A percentile compares a stretch with the other conserved stretches of the same genome.
These are phyloP conservation scores for Neodon shergylaensis DNA, from an alignment of 2,113 vertebrate genomes.

Conservation along the genomic window DNA sequence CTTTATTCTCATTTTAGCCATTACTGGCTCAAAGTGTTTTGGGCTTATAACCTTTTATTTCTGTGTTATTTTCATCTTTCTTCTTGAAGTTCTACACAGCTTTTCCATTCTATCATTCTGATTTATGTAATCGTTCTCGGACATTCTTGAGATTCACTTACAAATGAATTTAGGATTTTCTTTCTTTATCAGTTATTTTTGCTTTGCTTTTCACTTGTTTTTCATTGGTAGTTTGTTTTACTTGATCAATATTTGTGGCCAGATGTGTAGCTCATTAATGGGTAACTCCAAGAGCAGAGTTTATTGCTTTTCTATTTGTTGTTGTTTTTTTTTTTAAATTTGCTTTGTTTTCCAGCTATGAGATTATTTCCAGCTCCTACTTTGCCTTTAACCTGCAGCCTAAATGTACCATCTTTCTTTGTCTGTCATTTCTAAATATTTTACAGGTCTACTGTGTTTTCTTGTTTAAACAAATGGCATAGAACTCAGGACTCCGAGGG, in stretches of 20 bases:
- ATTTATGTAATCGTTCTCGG: not conserved
- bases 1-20: slow-evolving; percentile 41
- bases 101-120: slow-evolving; percentile 16
- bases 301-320: slow-evolving; percentile 21
- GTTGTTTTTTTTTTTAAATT: no score
- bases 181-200: not conserved
- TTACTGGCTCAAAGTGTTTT: not conserved
- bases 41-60: slow-evolving; percentile 1
- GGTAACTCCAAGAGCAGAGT: not conserved
- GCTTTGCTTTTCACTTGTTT: slow-evolving; percentile 6
- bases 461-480: slow-evolving; percentile 4
- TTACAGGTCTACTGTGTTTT: not conserved
- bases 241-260: not conserved
- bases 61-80: not conserved
- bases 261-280: not conserved
- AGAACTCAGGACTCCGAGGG: no score
- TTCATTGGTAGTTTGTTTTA: not conserved
- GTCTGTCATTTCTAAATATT: not conserved
- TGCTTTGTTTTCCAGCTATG: not conserved
- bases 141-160: not conserved
- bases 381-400: not conserved
- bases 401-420: not conserved
- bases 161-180: not conserved
- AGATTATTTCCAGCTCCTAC: not conserved
- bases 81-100: not conserved